phyloP scores from a whole-genome alignment of 2,113 vertebrate species.

The Pardalotus punctatus region DNA sequence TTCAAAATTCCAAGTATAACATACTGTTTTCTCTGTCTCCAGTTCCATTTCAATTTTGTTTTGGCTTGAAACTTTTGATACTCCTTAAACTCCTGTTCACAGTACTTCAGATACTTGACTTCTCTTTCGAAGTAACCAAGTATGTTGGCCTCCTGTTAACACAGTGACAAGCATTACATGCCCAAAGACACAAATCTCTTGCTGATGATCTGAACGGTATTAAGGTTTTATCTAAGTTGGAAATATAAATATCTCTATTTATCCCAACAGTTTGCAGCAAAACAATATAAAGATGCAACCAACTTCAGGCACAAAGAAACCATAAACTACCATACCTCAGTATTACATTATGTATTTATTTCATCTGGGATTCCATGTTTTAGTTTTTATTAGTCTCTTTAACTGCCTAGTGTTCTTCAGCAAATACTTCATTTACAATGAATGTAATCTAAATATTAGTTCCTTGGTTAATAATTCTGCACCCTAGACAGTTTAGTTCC shows the following conservation, averaged over 20 bases:
- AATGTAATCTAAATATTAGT: background rate
- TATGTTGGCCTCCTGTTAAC: constrained; percentile 70
- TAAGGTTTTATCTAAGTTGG: background rate
- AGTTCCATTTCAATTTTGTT: constrained; percentile 54
- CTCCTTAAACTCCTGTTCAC: constrained; percentile 49
- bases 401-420: background rate
- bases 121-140: constrained; percentile 82
- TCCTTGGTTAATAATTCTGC: background rate
- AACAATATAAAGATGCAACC: background rate
- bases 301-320: background rate
- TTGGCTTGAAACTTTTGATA: constrained; percentile 56
- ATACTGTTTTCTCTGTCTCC: constrained; percentile 73
- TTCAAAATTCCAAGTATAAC: constrained; percentile 4
- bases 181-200: background rate
- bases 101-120: constrained; percentile 76
- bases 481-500: background rate
- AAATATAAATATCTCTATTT: background rate
- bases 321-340: background rate
- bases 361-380: background rate
- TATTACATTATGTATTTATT: background rate
- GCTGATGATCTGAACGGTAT: background rate
- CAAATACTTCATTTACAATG: background rate
- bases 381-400: background rate
- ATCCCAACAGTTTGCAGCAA: background rate
- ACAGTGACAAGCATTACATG: background rate